Evolutionary conservation across 2,113 vertebrate species (phyloP).

Genomic region (Sceloporus tristichus): DNA sequence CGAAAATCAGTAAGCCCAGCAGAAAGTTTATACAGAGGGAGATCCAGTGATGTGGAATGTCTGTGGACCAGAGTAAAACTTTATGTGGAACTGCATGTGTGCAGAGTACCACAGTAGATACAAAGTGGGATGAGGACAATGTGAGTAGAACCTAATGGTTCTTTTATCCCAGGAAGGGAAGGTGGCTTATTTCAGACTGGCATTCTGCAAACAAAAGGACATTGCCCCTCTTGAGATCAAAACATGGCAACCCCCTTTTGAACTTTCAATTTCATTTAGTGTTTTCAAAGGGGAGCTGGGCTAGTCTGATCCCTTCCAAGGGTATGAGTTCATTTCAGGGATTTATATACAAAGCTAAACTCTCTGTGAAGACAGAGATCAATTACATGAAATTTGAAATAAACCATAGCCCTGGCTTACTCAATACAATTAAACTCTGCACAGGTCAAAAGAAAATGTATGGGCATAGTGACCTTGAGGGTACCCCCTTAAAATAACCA

Average conservation of each 20-base stretch:
- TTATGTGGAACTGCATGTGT: too few relatives aligned
- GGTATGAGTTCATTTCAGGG: conserved; percentile 61
- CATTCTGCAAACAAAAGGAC: not conserved
- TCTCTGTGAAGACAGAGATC: conserved; percentile 66
- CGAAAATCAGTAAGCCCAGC: not conserved
- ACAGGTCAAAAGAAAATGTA: conserved; percentile 53
- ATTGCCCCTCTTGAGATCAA: not conserved
- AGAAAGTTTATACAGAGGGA: not conserved
- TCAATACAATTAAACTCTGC: conserved; percentile 39
- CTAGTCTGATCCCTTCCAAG: conserved; percentile 53
- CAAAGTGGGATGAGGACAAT: not conserved
- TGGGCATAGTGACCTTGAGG: conserved; percentile 60
- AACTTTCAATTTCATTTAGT: conserved; percentile 66
- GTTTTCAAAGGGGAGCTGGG: conserved; percentile 63
- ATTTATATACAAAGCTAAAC: conserved; percentile 69
- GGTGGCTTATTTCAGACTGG: not conserved
- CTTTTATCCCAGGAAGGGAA: not conserved
- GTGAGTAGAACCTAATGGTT: too few relatives aligned
- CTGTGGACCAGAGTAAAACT: not conserved
- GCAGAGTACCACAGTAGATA: not conserved
- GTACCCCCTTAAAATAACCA: conserved; percentile 48
- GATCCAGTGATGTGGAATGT: not conserved
- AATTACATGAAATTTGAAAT: conserved; percentile 68
- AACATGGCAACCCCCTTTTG: conserved; percentile 37
- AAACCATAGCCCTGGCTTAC: conserved; percentile 49